Base-by-base conservation (phyloP, 2,888 invertebrate genomes). In the Adineta ricciae region DNA sequence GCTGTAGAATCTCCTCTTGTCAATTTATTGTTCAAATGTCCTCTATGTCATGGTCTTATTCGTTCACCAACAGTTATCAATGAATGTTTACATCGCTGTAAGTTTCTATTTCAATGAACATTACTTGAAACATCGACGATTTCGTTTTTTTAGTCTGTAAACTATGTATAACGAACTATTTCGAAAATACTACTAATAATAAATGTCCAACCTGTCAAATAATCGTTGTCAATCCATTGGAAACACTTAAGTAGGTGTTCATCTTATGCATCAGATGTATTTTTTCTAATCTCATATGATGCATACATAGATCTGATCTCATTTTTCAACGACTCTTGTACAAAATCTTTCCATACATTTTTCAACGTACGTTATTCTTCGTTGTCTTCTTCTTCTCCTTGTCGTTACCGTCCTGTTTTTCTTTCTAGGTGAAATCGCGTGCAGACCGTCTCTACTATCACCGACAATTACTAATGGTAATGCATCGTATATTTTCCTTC, bases 1-100 rank as follows among this genome's bases (percentile, higher is more conserved):
- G 64, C 24, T 64, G 64, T 64, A 19, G 64, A 64, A 16, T 64
- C 64, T 32, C 19, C 32, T 32, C 32, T 64, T 32, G 16, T 64
- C 11, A 64, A 36, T 64, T 64, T 32, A 16, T 19, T 78, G 41
- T 78, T 78, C n/a, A 38, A 78, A 78, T 78, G 78, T 78, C 14
- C 38, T 19, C 41, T 78, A 41, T 78, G 78, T 41, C 24, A 78
- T 78, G 78, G 78, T 24, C 41, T 41, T 41, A 78, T 78, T 2
- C 38, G 41, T 41, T 41, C 38, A 41, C 41, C 78, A 7, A 78
- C 78, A 38, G 78, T 78, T 78, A 78, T 78, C 1, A 78, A 78
- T 78, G 78, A 78, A 78, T 78, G 78, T 78, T 24, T 78, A 41
- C 78, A 78, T 78, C 78, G 78, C 38, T 78, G 78, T 78, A 78